Percentiles rank a stretch among this genome's conserved stretches.
Conservation (phyloP, 2,888 invertebrate species). For the Fragum whitleyi region DNA sequence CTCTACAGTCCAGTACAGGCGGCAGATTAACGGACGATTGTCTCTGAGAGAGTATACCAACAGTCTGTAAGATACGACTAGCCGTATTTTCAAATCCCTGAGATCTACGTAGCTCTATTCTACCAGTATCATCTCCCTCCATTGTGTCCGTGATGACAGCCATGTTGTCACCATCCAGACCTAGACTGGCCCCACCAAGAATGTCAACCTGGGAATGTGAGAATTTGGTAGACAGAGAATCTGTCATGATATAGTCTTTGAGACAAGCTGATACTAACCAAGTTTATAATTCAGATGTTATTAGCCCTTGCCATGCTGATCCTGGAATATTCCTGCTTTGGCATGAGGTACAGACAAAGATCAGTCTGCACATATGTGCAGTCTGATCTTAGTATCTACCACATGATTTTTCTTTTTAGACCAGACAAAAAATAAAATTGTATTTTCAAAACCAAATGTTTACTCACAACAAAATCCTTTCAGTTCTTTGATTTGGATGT, state of each 20-base stretch:
- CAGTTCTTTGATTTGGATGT: background rate
- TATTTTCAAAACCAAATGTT: background rate
- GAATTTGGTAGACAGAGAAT: background rate
- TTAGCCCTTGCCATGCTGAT: no score
- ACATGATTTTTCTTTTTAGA: no score
- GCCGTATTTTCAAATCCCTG: conserved; percentile 65
- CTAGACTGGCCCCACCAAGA: conserved; percentile 72
- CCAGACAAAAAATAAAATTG: no score
- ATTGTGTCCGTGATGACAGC: conserved; percentile 53
- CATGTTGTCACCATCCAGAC: conserved; percentile 63
- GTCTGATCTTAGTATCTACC: no score
- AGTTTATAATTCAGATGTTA: no score
- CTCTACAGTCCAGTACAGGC: conserved; percentile 68
- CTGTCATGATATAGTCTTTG: background rate
- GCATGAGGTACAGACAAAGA: no score
- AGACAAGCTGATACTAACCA: background rate
- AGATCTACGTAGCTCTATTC: conserved; percentile 60
- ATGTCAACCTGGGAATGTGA: conserved; percentile 72
- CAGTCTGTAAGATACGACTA: conserved; percentile 62
- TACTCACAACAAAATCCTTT: background rate
- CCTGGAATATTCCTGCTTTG: no score
- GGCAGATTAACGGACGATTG: conserved; percentile 69
- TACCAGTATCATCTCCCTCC: conserved; percentile 71
- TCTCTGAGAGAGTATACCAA: conserved; percentile 69
- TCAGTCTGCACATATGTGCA: no score